Evolutionary conservation across 2,113 vertebrate species (phyloP), one percentile per base, ranked within the genome.

Genomic region (Pogona vitticeps): DNA sequence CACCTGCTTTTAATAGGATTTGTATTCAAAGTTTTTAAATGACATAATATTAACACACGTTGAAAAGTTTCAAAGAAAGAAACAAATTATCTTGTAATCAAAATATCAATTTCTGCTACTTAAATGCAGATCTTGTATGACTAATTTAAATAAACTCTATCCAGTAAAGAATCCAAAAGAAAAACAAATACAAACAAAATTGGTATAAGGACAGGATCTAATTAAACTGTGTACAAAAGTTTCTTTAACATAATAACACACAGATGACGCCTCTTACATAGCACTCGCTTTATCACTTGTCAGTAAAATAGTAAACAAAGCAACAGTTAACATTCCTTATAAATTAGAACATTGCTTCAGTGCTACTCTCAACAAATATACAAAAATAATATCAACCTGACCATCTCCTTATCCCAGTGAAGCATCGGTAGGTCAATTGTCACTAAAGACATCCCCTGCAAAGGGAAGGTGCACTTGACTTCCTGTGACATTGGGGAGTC

Each of bases 401-500:
- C 93, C 94, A 96, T 94, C 96, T 94, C 94, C 91, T 92, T 92
- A 90, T 88, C 95, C 92, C 95, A 93, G 73, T 21, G 89, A 76
- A 86, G 84, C 86, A 87, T 84, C 82, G 72, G 85, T 78, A 4
- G 61, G 86, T 99, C 97, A 99, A 31, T 98, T 97, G 82, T 98
- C 96, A n/a, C 95, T 97, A 95, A 98, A 98, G 89, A 98, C 96
- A 90, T 98, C 97, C 63, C 97, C 98, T 5, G 97, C 97, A 88
- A 98, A 98, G 0, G 98, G 97, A 72, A 98, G 94, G 90, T 97
- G 97, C 80, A 98, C 96, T 1, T 97, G 97, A 86, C 97, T 97
- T 63, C 97, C 97, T 0, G 97, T 98, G 88, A 98, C 97, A 1
- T 97, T 98, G 88, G 98, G 98, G 84, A 98, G 96, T 65, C 97